A percentile compares a stretch with the other conserved stretches of the same genome.
Evolutionary conservation across 2,113 vertebrate genomes (phyloP).

Genomic region (Atherinomorus stipes): DNA sequence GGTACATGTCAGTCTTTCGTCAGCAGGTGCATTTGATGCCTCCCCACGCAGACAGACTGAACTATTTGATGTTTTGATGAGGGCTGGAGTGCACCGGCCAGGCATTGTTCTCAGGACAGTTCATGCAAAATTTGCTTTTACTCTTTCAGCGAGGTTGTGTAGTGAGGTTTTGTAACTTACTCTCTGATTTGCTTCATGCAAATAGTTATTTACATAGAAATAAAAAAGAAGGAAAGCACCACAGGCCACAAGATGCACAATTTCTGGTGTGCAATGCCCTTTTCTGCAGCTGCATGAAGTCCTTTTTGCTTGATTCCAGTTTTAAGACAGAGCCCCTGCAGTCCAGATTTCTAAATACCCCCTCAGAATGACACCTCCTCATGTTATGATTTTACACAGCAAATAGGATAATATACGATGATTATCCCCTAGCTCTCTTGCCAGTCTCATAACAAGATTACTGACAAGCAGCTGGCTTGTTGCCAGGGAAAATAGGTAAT

Average conservation of each 20-base stretch:
- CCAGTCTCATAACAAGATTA: slow-evolving; percentile 26
- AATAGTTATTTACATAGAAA: neutral
- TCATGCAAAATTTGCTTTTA: slow-evolving; percentile 19
- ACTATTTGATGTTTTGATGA: slow-evolving; percentile 30
- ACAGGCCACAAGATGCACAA: neutral
- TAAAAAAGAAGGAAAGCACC: neutral
- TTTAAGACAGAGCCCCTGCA: neutral
- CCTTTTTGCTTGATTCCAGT: neutral
- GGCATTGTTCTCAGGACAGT: neutral
- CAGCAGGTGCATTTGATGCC: slow-evolving; percentile 54
- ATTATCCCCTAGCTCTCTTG: slow-evolving; percentile 25
- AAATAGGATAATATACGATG: slow-evolving; percentile 49
- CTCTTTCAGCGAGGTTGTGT: neutral
- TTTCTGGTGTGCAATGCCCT: neutral
- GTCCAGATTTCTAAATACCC: slow-evolving; percentile 18
- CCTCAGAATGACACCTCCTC: slow-evolving; percentile 28
- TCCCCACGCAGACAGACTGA: neutral
- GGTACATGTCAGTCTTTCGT: slow-evolving; percentile 31
- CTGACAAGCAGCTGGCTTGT: slow-evolving; percentile 28
- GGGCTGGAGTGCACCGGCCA: neutral
- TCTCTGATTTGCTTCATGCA: slow-evolving; percentile 21
- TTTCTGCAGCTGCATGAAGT: neutral
- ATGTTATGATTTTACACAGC: slow-evolving; percentile 25
- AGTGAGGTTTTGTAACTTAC: neutral
- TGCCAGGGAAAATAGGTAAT: slow-evolving; percentile 23